Evolutionary conservation across 1,140 invertebrate species (phyloP), one percentile per base, ranked within the genome.

Genomic region (Lepidurus couesii): DNA sequence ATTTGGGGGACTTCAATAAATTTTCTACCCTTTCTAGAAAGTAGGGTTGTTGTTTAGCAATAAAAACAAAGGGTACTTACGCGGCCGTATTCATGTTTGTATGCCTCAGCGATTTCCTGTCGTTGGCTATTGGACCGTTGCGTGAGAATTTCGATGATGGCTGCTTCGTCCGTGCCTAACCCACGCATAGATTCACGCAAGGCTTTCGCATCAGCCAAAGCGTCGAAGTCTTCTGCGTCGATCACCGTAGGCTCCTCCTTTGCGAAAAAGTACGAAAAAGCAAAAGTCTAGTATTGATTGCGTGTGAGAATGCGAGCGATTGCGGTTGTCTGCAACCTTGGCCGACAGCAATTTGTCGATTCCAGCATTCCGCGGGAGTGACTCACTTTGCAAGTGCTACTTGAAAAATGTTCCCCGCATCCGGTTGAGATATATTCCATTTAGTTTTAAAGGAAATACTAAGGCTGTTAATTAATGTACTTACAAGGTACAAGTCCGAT

Each of bases 171-270:
- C 1, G 92, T 93, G 1, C 92, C 90, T 73, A 93, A 87, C 73
- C 90, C 88, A 83, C 92, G 91, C 91, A 94, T 93, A 1, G 93
- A 92, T 42, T 86, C 88, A 44, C 92, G 84, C 3, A 94, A 84
- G 1, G 88, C 85, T 80, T 89, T 88, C 1, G 90, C 92, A 85
- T 94, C 92, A 81, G 88, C 85, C 2, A 86, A 84, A 2, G 90
- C 88, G 83, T 90, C 90, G 84, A 92, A 92, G 79, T 87, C 86
- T 11, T 85, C 82, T 26, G 85, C 83, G 10, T 89, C 87, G 42
- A 84, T 83, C 11, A 92, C 88, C n/a, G 90, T 91, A 75, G 90
- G 90, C 53, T 86, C 85, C 76, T 86, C 84, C 88, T 89, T 77
- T 42, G 74, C 77, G 79, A 80, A 43, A 76, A 43, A 80, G 26